These are phyloP conservation scores for Apocrypta bakeri DNA, from an alignment of 1,140 invertebrate genomes.

Conservation along the genomic window DNA sequence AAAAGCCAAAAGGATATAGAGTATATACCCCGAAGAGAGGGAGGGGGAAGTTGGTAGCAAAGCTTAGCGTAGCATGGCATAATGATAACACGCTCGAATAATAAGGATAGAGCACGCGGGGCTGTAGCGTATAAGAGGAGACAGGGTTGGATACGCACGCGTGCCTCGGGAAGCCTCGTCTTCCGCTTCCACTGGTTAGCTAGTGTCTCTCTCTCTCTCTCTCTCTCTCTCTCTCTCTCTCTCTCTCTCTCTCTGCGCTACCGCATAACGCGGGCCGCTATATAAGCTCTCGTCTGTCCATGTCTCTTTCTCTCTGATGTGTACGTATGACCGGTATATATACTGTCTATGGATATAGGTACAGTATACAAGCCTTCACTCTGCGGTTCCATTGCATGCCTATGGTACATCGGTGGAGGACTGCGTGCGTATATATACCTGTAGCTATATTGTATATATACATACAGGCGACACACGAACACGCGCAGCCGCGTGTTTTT, in stretches of 20 bases:
- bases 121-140: slow-evolving; percentile 63
- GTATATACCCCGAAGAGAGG: background rate
- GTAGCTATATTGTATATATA: no score
- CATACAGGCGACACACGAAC: no score
- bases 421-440: background rate
- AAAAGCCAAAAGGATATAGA: background rate
- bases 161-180: slow-evolving; percentile 71
- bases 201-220: no score
- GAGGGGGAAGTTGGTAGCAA: background rate
- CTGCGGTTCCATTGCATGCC: background rate
- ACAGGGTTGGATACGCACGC: slow-evolving; percentile 75
- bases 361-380: background rate
- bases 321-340: slow-evolving; percentile 18
- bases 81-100: slow-evolving; percentile 74
- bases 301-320: background rate
- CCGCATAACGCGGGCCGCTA: background rate
- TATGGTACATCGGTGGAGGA: background rate
- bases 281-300: background rate
- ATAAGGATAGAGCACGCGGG: slow-evolving; percentile 66
- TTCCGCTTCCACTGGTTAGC: slow-evolving; percentile 66
- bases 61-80: slow-evolving; percentile 62
- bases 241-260: no score
- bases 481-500: background rate
- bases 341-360: no score
- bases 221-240: no score